These are phyloP conservation scores for Boloria euphrosyne DNA, from an alignment of 2,888 invertebrate genomes.

Conservation along the genomic window DNA sequence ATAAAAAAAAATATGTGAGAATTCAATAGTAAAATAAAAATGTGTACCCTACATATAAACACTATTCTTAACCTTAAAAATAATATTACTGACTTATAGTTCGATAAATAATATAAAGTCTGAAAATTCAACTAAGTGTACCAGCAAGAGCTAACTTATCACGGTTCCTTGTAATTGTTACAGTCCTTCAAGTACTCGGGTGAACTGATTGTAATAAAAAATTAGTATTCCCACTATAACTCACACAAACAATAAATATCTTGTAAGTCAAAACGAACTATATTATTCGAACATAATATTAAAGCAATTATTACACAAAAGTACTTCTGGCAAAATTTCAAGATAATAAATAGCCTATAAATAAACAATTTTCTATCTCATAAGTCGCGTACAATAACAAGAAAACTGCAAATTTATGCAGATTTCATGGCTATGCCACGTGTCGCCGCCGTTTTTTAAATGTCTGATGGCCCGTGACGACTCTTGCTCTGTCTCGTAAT, in stretches of 20 bases:
- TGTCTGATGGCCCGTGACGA: slow-evolving; percentile 5
- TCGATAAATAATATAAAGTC: too few relatives aligned
- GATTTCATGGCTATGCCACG: slow-evolving; percentile 64
- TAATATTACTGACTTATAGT: too few relatives aligned
- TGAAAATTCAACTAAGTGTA: too few relatives aligned
- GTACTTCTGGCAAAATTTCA: slow-evolving; percentile 35
- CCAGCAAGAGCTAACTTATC: too few relatives aligned
- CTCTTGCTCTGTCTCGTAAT: background rate
- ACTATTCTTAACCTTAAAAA: too few relatives aligned
- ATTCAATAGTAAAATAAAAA: too few relatives aligned
- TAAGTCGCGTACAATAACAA: slow-evolving; percentile 69
- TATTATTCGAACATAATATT: background rate
- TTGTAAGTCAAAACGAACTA: background rate
- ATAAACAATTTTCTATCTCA: slow-evolving; percentile 71
- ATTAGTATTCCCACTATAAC: too few relatives aligned
- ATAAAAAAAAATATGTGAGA: too few relatives aligned
- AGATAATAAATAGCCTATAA: slow-evolving; percentile 54
- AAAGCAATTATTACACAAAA: slow-evolving; percentile 19
- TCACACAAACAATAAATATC: background rate
- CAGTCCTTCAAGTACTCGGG: too few relatives aligned
- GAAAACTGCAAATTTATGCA: slow-evolving; percentile 78
- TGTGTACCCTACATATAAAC: too few relatives aligned
- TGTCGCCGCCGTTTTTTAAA: slow-evolving; percentile 37
- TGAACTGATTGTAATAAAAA: too few relatives aligned
- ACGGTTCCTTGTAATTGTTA: too few relatives aligned